Conservation (phyloP, 1,140 invertebrate species). For the Drosophila baimaii region DNA sequence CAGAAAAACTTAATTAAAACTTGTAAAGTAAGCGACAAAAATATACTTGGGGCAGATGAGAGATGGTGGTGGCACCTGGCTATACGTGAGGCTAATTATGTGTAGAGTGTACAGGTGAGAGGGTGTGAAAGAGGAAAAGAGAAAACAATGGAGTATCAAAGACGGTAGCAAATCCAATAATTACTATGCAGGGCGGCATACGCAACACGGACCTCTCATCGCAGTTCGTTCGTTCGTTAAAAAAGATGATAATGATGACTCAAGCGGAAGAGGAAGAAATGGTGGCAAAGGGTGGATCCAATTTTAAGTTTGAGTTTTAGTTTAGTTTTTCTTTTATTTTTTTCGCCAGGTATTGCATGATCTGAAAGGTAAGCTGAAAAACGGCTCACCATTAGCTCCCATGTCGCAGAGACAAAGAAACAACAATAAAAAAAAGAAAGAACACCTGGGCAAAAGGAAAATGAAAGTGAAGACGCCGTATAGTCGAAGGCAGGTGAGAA, state of each 20-base stretch:
- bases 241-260: conserved; percentile 49
- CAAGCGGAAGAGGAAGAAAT: conserved; percentile 46
- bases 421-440: not conserved
- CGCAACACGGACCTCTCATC: conserved; percentile 41
- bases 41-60: conserved; percentile 38
- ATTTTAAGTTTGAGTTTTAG: conserved; percentile 11
- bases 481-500: not conserved
- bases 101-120: conserved; percentile 34
- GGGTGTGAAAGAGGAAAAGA: conserved; percentile 24
- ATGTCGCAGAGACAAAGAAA: not conserved
- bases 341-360: conserved; percentile 10
- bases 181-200: conserved; percentile 54
- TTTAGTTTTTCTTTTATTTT: not conserved
- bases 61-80: conserved; percentile 43
- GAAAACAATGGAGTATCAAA: conserved; percentile 55
- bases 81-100: conserved; percentile 73
- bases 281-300: conserved; percentile 11
- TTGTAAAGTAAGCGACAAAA: conserved; percentile 34
- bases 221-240: not conserved
- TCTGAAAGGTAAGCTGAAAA: conserved; percentile 25
- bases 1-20: conserved; percentile 42
- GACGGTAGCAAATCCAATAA: conserved; percentile 59
- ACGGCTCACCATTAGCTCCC: not conserved
- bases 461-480: conserved; percentile 6
- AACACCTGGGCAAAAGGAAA: conserved; percentile 12